phyloP scores from a whole-genome alignment of 1,140 invertebrate genomes.

The Cyphomyrmex costatus region DNA sequence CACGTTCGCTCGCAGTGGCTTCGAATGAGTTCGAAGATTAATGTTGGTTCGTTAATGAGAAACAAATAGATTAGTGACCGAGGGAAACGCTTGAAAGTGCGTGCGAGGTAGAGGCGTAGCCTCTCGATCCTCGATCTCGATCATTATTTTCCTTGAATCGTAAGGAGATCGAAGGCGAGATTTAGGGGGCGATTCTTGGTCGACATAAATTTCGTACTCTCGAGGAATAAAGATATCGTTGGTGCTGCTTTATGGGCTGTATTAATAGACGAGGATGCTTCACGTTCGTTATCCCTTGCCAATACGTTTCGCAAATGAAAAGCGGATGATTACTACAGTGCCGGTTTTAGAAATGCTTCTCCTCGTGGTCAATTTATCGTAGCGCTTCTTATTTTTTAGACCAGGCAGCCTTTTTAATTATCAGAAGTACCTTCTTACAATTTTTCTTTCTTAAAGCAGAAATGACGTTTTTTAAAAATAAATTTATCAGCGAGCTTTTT shows the following conservation, averaged over 20 bases:
- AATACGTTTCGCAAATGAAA: slow-evolving; percentile 50
- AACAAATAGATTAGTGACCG: slow-evolving; percentile 80
- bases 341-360: slow-evolving; percentile 17
- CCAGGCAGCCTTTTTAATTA: slow-evolving; percentile 41
- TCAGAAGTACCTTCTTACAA: neutral
- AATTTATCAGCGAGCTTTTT: neutral
- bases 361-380: slow-evolving; percentile 17
- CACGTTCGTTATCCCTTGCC: slow-evolving; percentile 20
- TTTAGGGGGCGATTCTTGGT: slow-evolving; percentile 21
- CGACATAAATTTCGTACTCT: slow-evolving; percentile 51
- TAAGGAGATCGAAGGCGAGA: slow-evolving; percentile 23
- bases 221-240: slow-evolving; percentile 51
- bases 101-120: slow-evolving; percentile 31
- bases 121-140: slow-evolving; percentile 27
- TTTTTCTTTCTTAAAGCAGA: slow-evolving; percentile 1
- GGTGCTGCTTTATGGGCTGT: slow-evolving; percentile 35
- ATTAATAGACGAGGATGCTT: slow-evolving; percentile 33
- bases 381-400: slow-evolving; percentile 16
- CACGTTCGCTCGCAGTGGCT: slow-evolving; percentile 50
- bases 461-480: neutral
- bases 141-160: slow-evolving; percentile 50
- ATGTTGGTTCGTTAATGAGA: slow-evolving; percentile 85
- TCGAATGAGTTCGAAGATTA: slow-evolving; percentile 80
- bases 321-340: slow-evolving; percentile 33
- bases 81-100: slow-evolving; percentile 5